Conservation (phyloP, 2,797 vertebrate species). For the Picus viridis region DNA sequence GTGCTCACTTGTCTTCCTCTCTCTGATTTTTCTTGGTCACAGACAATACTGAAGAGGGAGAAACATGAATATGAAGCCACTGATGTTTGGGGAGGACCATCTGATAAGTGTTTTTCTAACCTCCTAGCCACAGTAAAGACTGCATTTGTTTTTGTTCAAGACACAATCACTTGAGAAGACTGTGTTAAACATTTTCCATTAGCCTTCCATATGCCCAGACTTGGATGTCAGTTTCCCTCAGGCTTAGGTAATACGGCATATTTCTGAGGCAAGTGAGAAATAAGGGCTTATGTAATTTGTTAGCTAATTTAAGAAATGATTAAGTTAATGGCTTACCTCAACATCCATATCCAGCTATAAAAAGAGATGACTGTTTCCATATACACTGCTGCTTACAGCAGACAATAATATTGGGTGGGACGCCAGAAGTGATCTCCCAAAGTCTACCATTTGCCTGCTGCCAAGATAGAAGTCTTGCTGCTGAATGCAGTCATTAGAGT, state of each 20-base stretch:
- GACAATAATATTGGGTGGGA: not conserved
- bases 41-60: not conserved
- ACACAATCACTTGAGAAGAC: not conserved
- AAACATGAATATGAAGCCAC: not conserved
- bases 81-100: not conserved
- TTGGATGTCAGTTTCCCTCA: not conserved
- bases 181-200: not conserved
- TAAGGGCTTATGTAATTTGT: not conserved
- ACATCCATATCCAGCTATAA: not conserved
- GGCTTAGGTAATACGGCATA: not conserved
- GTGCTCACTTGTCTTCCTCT: not conserved
- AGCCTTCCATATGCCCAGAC: not conserved
- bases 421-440: not conserved
- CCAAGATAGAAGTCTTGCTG: slow-evolving; percentile 61
- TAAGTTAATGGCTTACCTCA: not conserved
- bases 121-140: not conserved
- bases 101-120: not conserved
- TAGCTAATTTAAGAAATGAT: not conserved
- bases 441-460: slow-evolving; percentile 24
- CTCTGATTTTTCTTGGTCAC: not conserved
- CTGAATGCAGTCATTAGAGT: slow-evolving; percentile 84
- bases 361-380: not conserved
- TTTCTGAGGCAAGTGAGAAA: not conserved
- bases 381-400: not conserved
- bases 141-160: not conserved